These are phyloP conservation scores for Poeciliopsis prolifica DNA, from an alignment of 2,113 vertebrate species.

Conservation along the genomic window DNA sequence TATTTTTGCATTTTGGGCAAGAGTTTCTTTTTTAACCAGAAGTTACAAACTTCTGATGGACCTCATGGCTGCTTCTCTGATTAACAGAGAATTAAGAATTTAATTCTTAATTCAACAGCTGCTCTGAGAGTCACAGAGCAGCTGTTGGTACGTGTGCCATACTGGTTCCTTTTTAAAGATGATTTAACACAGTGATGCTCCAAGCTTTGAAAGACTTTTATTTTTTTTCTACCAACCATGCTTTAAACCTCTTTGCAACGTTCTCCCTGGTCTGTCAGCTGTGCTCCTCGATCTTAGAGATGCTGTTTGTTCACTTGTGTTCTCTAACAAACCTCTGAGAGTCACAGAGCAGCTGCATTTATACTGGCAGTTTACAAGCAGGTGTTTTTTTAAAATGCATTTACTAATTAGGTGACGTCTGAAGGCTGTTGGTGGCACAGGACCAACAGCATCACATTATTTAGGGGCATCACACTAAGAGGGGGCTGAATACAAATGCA, in stretches of 20 bases:
- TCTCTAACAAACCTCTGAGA: not conserved
- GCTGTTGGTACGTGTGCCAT: not conserved
- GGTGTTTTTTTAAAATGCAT: not conserved
- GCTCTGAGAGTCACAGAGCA: too few relatives aligned
- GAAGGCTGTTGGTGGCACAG: not conserved
- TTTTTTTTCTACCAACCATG: not conserved
- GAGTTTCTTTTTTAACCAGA: too few relatives aligned
- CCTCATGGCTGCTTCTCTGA: not conserved
- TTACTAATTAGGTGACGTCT: not conserved
- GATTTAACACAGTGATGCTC: not conserved
- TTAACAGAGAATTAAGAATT: too few relatives aligned
- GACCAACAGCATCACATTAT: not conserved
- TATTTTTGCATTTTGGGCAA: too few relatives aligned
- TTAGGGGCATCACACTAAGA: not conserved
- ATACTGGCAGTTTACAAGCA: not conserved
- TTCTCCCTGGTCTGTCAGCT: not conserved
- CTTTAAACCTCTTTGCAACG: not conserved
- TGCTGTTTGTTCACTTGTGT: not conserved
- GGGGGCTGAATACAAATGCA: too few relatives aligned
- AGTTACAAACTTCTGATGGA: not conserved
- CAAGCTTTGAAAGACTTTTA: too few relatives aligned
- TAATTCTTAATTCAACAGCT: too few relatives aligned
- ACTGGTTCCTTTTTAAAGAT: not conserved
- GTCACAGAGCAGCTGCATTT: not conserved
- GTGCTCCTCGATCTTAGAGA: not conserved